Conservation (phyloP, 1,140 invertebrate genomes). For the Carcinoscorpius rotundicauda region DNA sequence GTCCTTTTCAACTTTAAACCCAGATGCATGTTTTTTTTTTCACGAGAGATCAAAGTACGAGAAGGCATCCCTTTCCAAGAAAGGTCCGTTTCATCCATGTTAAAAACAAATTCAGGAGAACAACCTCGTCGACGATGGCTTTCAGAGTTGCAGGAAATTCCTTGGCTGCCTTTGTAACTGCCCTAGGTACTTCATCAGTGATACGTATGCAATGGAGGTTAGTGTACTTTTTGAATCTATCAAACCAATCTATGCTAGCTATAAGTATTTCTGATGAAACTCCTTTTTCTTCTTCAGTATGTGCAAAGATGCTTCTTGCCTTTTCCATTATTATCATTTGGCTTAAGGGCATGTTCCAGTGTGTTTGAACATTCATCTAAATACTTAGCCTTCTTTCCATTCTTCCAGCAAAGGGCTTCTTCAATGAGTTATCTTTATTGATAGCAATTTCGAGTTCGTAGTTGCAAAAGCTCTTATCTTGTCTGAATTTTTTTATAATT, state of each 20-base stretch:
- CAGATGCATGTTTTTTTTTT: slow-evolving; percentile 31
- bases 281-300: slow-evolving; percentile 2
- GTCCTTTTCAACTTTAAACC: slow-evolving; percentile 36
- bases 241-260: background rate
- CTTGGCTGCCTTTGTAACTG: slow-evolving; percentile 4
- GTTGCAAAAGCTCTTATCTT: too few relatives aligned
- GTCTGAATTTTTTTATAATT: too few relatives aligned
- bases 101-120: slow-evolving; percentile 32
- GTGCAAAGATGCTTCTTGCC: slow-evolving; percentile 1
- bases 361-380: too few relatives aligned
- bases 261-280: background rate
- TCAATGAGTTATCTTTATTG: too few relatives aligned
- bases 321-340: slow-evolving; percentile 2
- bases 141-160: slow-evolving; percentile 26
- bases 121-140: slow-evolving; percentile 26
- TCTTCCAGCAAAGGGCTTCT: too few relatives aligned
- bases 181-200: background rate
- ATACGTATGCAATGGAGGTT: slow-evolving; percentile 3
- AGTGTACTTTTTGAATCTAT: too few relatives aligned
- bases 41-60: slow-evolving; percentile 31
- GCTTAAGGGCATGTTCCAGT: slow-evolving; percentile 5
- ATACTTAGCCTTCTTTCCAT: too few relatives aligned
- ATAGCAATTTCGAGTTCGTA: too few relatives aligned
- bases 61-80: slow-evolving; percentile 38
- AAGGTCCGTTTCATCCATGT: slow-evolving; percentile 32